Conservation (phyloP, 2,888 invertebrate genomes). For the Troglohyphantes excavatus region DNA sequence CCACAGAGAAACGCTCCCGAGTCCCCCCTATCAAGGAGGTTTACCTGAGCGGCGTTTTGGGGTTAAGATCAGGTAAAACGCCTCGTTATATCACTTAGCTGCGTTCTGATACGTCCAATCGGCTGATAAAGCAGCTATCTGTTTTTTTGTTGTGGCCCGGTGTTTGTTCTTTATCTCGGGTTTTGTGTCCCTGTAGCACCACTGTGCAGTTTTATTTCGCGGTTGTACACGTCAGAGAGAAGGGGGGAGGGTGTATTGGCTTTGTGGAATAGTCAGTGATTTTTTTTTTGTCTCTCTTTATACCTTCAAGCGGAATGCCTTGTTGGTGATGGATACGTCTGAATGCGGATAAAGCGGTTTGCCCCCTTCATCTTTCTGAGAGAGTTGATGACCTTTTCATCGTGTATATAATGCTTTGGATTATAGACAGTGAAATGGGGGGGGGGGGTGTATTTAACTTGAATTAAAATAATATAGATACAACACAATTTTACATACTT, state of each 20-base stretch:
- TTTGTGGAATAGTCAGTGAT: constrained; percentile 49
- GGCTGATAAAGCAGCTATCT: constrained; percentile 71
- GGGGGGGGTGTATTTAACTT: no score
- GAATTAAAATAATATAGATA: no score
- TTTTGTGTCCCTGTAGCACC: constrained; percentile 67
- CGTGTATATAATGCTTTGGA: no score
- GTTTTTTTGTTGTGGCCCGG: neutral
- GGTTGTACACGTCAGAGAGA: constrained; percentile 57
- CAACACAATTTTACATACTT: no score
- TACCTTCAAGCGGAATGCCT: neutral
- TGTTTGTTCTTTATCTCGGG: constrained; percentile 45
- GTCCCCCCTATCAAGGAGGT: constrained; percentile 46
- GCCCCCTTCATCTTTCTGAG: no score
- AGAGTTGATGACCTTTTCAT: no score
- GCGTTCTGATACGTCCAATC: constrained; percentile 53
- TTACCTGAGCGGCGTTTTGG: constrained; percentile 58
- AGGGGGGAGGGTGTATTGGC: constrained; percentile 23
- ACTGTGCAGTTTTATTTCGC: constrained; percentile 47
- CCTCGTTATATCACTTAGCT: constrained; percentile 74
- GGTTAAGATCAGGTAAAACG: constrained; percentile 65
- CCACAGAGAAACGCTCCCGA: constrained; percentile 11
- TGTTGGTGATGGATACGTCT: neutral
- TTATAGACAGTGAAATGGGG: no score
- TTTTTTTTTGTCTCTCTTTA: neutral
- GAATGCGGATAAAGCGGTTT: neutral